phyloP scores from a whole-genome alignment of 2,113 vertebrate species.

The Nycticryphes semicollaris region DNA sequence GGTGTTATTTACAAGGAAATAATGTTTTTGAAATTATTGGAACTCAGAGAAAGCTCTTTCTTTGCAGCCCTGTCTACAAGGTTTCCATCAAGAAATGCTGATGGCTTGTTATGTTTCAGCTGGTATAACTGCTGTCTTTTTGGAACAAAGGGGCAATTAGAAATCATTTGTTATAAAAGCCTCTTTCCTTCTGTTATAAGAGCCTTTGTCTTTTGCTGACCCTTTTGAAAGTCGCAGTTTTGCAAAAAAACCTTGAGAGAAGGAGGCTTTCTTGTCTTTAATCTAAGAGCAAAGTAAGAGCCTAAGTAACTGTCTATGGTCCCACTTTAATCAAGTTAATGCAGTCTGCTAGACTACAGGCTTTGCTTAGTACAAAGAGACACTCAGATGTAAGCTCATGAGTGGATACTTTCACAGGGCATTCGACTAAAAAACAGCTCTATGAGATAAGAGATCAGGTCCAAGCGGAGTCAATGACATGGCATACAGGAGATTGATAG shows the following conservation, averaged over 20 bases:
- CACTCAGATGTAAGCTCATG: constrained; percentile 80
- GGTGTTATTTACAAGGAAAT: constrained; percentile 67
- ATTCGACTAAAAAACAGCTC: constrained; percentile 73
- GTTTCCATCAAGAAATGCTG: constrained; percentile 82
- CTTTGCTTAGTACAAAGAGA: constrained; percentile 89
- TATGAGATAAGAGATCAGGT: constrained; percentile 74
- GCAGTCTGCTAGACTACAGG: constrained; percentile 82
- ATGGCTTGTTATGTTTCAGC: constrained; percentile 76
- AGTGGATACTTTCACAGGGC: constrained; percentile 81
- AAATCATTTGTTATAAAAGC: constrained; percentile 96
- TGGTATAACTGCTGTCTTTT: constrained; percentile 79
- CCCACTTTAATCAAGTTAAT: constrained; percentile 99
- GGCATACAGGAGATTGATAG: constrained; percentile 68
- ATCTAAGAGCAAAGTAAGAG: constrained; percentile 90
- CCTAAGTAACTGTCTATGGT: constrained; percentile 80
- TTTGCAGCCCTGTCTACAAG: constrained; percentile 68
- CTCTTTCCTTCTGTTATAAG: constrained; percentile 84
- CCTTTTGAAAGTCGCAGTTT: constrained; percentile 88
- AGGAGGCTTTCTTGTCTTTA: constrained; percentile 85
- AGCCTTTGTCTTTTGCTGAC: constrained; percentile 91
- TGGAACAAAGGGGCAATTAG: constrained; percentile 97
- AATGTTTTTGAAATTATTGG: constrained; percentile 80
- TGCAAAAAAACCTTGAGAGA: constrained; percentile 78
- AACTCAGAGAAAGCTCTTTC: constrained; percentile 70
- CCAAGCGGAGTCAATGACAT: constrained; percentile 71